A percentile compares a stretch with the other conserved stretches of the same genome.
phyloP scores from a whole-genome alignment of 2,113 vertebrate genomes.

The Xyliphius kryptos region DNA sequence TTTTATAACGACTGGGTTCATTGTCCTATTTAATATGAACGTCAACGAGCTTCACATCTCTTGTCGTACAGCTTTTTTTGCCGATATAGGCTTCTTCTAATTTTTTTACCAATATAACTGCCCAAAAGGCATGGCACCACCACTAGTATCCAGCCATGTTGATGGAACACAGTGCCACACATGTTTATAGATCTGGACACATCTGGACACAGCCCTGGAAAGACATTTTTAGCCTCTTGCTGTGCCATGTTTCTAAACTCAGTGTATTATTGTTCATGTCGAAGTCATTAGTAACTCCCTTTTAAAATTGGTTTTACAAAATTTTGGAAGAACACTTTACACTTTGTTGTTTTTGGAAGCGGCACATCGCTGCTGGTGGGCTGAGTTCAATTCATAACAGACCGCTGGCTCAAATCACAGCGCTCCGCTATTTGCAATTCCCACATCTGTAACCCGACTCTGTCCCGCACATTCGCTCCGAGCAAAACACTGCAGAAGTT shows the following conservation, averaged over 20 bases:
- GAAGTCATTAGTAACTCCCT: background rate
- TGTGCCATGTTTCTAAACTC: background rate
- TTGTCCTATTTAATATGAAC: too few relatives aligned
- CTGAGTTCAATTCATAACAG: conserved; percentile 13
- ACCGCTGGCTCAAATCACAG: background rate
- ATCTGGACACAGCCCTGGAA: conserved; percentile 5
- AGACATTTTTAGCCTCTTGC: background rate
- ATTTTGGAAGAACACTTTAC: conserved; percentile 9
- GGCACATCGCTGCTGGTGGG: background rate
- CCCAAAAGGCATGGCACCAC: background rate
- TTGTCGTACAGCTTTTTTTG: background rate
- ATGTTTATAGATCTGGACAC: background rate
- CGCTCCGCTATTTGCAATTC: background rate
- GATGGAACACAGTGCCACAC: background rate
- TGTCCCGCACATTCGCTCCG: background rate
- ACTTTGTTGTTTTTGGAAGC: background rate
- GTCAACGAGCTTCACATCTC: background rate
- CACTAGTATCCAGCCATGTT: conserved; percentile 1
- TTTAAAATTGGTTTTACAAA: too few relatives aligned
- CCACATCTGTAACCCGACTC: conserved; percentile 13
- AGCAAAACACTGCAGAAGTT: background rate
- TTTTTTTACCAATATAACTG: background rate
- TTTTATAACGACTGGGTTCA: too few relatives aligned
- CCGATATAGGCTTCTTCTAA: background rate
- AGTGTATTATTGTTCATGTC: background rate